Conservation (phyloP, 2,888 invertebrate genomes). For the Eupithecia insigniata region DNA sequence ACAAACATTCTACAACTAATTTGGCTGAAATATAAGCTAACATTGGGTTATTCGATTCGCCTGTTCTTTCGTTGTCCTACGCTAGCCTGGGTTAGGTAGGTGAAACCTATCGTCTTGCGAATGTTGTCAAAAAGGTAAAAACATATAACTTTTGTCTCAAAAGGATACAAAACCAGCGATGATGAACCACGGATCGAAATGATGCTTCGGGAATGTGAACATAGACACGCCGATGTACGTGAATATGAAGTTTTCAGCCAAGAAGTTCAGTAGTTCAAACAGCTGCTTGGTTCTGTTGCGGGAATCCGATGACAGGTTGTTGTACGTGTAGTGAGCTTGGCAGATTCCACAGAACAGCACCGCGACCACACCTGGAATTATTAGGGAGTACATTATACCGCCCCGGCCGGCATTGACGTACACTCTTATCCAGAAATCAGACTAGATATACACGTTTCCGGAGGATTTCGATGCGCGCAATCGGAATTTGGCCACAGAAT, state of each 20-base stretch:
- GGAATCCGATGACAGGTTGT: constrained; percentile 95
- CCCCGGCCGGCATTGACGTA: no score
- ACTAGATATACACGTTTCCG: no score
- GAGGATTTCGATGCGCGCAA: no score
- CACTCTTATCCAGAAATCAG: no score
- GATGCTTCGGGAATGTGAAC: constrained; percentile 98
- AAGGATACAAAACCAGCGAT: constrained; percentile 97
- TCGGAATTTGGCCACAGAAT: no score
- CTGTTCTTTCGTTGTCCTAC: no score
- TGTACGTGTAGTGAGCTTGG: constrained; percentile 99
- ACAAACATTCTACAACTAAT: no score
- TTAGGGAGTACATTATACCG: no score
- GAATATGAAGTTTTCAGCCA: constrained; percentile 99
- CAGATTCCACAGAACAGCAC: constrained; percentile 99
- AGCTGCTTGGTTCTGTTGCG: constrained; percentile 94
- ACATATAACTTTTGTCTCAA: constrained; percentile 45
- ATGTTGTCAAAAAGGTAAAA: not conserved
- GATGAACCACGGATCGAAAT: constrained; percentile 96
- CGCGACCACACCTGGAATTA: constrained; percentile 92
- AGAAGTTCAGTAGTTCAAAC: constrained; percentile 96
- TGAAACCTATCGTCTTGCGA: not conserved
- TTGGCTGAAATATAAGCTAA: no score
- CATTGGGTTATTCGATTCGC: no score
- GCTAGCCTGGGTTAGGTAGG: no score
- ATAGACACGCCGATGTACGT: constrained; percentile 99